Conservation (phyloP, 2,797 vertebrate species). For the Cuculus canorus region DNA sequence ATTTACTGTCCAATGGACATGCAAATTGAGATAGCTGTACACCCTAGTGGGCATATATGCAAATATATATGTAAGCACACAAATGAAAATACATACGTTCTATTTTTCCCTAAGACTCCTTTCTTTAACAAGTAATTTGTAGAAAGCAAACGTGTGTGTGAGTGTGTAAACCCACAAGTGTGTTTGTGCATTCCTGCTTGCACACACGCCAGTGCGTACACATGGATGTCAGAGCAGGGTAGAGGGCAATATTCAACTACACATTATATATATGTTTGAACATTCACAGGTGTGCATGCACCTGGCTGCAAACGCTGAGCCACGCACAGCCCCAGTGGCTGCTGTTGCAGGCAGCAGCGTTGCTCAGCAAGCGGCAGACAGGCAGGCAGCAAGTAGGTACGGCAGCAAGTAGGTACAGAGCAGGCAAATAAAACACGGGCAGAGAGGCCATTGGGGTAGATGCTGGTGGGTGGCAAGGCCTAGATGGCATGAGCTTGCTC, state of each 20-base stretch:
- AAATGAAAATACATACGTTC: not conserved
- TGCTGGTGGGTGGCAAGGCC: not conserved
- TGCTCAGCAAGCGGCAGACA: not conserved
- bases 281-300: rapidly evolving
- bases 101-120: not conserved
- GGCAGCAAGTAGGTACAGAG: not conserved
- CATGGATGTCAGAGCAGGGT: not conserved
- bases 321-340: rapidly evolving
- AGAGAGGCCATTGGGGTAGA: rapidly evolving
- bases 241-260: not conserved
- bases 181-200: not conserved
- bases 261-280: not conserved
- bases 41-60: not conserved
- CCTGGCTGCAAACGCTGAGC: not conserved
- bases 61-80: not conserved
- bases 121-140: not conserved
- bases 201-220: rapidly evolving
- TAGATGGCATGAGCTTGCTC: not conserved
- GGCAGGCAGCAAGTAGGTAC: no score
- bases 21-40: not conserved
- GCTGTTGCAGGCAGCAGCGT: not conserved
- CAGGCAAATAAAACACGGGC: not conserved
- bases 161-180: not conserved
- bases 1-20: not conserved
- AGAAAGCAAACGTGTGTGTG: not conserved